phyloP scores from a whole-genome alignment of 2,888 invertebrate genomes.

The Gortyna flavago region DNA sequence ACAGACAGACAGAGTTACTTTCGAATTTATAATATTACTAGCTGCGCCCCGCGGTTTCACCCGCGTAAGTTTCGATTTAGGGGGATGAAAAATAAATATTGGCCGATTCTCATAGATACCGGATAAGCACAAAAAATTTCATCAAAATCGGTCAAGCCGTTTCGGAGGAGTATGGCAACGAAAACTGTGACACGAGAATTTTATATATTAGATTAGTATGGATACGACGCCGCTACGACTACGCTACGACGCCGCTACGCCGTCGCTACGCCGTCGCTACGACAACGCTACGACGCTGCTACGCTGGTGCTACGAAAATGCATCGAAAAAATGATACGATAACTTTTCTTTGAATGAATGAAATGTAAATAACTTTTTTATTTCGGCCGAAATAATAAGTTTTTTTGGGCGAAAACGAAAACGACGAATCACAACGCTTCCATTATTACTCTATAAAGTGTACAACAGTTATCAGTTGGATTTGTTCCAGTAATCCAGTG shows the following conservation, averaged over 20 bases:
- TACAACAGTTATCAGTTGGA: constrained; percentile 50
- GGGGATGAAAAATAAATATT: too few relatives aligned
- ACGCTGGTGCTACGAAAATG: neutral
- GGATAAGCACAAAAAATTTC: too few relatives aligned
- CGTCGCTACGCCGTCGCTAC: neutral
- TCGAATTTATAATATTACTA: too few relatives aligned
- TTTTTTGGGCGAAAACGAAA: neutral
- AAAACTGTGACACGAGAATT: too few relatives aligned
- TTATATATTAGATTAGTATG: too few relatives aligned
- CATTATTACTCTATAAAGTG: neutral
- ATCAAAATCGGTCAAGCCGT: too few relatives aligned
- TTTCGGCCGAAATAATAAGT: too few relatives aligned
- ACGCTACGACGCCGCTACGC: neutral
- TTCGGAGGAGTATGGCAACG: too few relatives aligned
- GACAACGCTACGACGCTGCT: neutral
- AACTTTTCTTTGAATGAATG: neutral
- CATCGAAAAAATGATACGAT: neutral
- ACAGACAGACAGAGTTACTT: too few relatives aligned
- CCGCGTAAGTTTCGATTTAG: too few relatives aligned
- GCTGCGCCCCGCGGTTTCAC: too few relatives aligned
- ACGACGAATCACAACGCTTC: neutral
- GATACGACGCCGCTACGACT: neutral
- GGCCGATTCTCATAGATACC: too few relatives aligned
- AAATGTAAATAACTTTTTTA: neutral
- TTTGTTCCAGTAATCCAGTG: constrained; percentile 42